A percentile compares a stretch with the other conserved stretches of the same genome.
phyloP scores from a whole-genome alignment of 2,113 vertebrate species.

The Seriola dumerili region DNA sequence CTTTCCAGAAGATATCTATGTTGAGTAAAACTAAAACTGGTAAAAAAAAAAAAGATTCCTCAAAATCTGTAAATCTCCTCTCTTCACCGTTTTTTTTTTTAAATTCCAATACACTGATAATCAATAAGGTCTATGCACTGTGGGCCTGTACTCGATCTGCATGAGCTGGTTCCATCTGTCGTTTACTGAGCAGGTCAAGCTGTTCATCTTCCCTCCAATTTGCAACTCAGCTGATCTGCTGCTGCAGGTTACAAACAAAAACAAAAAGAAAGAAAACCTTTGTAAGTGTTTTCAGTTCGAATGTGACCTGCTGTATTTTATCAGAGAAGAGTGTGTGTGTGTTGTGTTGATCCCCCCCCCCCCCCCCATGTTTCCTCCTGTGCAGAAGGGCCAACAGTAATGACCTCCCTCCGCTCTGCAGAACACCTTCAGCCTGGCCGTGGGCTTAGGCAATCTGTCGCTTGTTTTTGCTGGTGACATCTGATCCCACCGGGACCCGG shows the following conservation, averaged over 20 bases:
- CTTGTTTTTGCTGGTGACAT: conserved; percentile 77
- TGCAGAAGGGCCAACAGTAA: conserved; percentile 63
- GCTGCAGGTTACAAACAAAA: conserved; percentile 51
- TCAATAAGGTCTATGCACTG: background rate
- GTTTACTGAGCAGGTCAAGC: background rate
- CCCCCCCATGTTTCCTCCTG: conserved; percentile 36
- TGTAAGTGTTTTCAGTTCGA: conserved; percentile 52
- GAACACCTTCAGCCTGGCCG: conserved; percentile 72
- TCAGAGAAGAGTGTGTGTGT: conserved; percentile 19
- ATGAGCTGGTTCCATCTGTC: background rate
- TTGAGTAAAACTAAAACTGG: background rate
- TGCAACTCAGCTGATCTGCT: conserved; percentile 55
- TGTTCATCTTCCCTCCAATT: conserved; percentile 41
- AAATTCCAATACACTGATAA: background rate
- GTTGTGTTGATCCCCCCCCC: background rate
- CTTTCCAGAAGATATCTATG: background rate
- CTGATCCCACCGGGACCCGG: conserved; percentile 73
- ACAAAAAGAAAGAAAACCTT: background rate
- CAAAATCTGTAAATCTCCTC: background rate
- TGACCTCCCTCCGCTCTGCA: conserved; percentile 67
- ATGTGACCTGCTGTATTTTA: conserved; percentile 64
- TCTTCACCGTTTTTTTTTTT: background rate
- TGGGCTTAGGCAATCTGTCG: conserved; percentile 77
- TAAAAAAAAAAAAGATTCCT: background rate
- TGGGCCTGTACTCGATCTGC: conserved; percentile 1